These are phyloP conservation scores for Brachionus rotundiformis DNA, from an alignment of 1,140 invertebrate species.

Conservation along the genomic window DNA sequence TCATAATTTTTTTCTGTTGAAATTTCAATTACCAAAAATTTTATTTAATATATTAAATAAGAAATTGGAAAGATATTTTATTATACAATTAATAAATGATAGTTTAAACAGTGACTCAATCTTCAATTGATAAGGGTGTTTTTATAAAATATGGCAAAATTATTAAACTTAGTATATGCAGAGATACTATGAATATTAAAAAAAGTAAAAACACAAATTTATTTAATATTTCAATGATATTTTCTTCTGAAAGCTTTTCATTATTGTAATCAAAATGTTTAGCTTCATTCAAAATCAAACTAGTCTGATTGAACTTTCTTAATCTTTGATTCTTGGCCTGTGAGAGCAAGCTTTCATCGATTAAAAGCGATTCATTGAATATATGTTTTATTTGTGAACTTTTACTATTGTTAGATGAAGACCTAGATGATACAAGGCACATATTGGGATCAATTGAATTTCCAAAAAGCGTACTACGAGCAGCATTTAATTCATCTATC, in stretches of 20 bases:
- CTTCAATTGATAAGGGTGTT: conserved; percentile 18
- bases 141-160: conserved; percentile 47
- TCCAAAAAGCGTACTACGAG: not conserved
- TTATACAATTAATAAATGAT: not conserved
- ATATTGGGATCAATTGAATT: not conserved
- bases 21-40: too few relatives aligned
- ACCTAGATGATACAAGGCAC: not conserved
- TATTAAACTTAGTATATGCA: conserved; percentile 28
- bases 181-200: conserved; percentile 24
- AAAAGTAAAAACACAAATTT: conserved; percentile 49
- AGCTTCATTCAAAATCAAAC: not conserved
- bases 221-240: conserved; percentile 46
- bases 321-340: not conserved
- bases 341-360: not conserved
- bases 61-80: not conserved
- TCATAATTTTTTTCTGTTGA: not conserved
- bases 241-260: not conserved
- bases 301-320: not conserved
- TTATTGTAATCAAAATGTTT: not conserved
- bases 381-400: conserved; percentile 10
- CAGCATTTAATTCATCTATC: not conserved
- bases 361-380: not conserved
- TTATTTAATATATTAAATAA: too few relatives aligned
- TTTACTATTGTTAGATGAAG: not conserved
- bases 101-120: not conserved